Percentiles rank a stretch among this genome's conserved stretches.
These are phyloP conservation scores for Palythoa heliodiscus DNA, from an alignment of 92 coral and sea anemone species.

Conservation along the genomic window DNA sequence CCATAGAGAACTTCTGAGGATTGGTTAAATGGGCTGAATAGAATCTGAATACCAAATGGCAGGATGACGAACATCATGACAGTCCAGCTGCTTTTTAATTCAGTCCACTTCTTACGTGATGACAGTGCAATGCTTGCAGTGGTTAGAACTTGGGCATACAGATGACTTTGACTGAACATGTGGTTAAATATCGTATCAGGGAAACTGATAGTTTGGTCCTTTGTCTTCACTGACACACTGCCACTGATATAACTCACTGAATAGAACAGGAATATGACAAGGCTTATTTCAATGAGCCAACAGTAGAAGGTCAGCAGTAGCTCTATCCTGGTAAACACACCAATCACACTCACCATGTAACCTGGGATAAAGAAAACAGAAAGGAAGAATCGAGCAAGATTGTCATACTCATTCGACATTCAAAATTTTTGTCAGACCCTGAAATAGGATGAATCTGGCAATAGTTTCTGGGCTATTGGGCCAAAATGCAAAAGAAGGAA, in stretches of 20 bases:
- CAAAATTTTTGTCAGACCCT: too few relatives aligned
- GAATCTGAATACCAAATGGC: slow-evolving; percentile 69
- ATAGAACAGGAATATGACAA: slow-evolving; percentile 51
- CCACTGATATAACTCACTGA: slow-evolving; percentile 49
- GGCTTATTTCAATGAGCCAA: slow-evolving; percentile 59
- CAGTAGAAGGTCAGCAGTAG: slow-evolving; percentile 63
- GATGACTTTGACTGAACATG: slow-evolving; percentile 65
- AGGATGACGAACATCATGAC: slow-evolving; percentile 59
- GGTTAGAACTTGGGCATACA: slow-evolving; percentile 73
- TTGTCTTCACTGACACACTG: slow-evolving; percentile 16
- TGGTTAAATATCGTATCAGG: slow-evolving; percentile 41
- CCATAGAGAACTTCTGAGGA: slow-evolving; percentile 55
- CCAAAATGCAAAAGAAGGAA: too few relatives aligned
- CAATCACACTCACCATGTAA: slow-evolving; percentile 58
- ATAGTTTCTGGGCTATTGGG: too few relatives aligned
- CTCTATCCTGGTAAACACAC: slow-evolving; percentile 60
- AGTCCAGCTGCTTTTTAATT: slow-evolving; percentile 58
- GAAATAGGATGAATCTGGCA: too few relatives aligned
- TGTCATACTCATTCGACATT: not conserved
- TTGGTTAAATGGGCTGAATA: slow-evolving; percentile 58
- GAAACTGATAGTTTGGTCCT: slow-evolving; percentile 14
- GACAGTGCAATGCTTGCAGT: slow-evolving; percentile 74
- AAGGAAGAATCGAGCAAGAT: not conserved
- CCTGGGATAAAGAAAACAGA: slow-evolving; percentile 33
- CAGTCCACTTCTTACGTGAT: slow-evolving; percentile 74